Percentiles rank a stretch among this genome's conserved stretches.
Evolutionary conservation across 2,113 vertebrate species (phyloP).

Genomic region (Cygnus buccinator): DNA sequence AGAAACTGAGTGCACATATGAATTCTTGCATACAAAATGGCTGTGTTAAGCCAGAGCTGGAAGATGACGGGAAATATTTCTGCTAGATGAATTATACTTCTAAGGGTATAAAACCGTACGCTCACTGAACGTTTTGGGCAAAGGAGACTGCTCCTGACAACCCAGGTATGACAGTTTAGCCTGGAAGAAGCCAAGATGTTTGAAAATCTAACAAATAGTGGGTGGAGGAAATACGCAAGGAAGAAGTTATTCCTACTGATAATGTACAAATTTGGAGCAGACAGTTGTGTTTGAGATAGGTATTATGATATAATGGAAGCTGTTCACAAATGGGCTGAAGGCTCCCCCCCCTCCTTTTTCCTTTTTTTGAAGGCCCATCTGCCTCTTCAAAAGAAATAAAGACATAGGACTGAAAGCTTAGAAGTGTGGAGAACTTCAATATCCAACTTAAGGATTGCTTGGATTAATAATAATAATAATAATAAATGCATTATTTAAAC

Average conservation of each 20-base stretch:
- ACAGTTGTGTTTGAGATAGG: not conserved
- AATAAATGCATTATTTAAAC: not conserved
- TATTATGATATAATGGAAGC: not conserved
- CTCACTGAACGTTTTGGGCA: not conserved
- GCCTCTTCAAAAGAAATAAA: not conserved
- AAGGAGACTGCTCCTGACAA: not conserved
- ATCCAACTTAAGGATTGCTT: not conserved
- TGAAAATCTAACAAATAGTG: not conserved
- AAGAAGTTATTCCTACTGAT: not conserved
- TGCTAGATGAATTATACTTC: not conserved
- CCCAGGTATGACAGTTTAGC: not conserved
- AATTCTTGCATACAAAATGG: not conserved
- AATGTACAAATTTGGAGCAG: not conserved
- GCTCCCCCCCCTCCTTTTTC: too few relatives aligned
- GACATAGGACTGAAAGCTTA: not conserved
- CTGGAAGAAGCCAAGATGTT: not conserved
- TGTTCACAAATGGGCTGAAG: not conserved
- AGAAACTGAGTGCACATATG: not conserved
- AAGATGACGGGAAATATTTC: not conserved
- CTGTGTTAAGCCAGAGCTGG: not conserved
- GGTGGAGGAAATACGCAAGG: not conserved
- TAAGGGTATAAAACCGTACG: not conserved
- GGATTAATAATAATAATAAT: not conserved
- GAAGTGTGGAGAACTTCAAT: not conserved
- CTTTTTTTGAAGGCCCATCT: not conserved